These are phyloP conservation scores for Muscicapa adusta DNA, from an alignment of 2,113 vertebrate genomes.

Conservation along the genomic window DNA sequence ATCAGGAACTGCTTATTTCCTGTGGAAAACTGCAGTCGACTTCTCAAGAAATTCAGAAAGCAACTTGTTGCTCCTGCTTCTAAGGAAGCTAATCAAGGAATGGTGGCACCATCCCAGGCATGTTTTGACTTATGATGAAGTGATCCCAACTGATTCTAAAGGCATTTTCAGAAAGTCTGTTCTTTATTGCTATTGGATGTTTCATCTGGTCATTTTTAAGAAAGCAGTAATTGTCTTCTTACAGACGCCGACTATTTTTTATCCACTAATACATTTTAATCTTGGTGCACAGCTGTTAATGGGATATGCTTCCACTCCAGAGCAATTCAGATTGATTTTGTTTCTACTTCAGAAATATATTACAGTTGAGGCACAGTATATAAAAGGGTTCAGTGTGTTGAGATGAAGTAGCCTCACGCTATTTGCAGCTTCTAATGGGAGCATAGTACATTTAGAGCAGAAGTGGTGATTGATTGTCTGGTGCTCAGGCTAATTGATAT, in stretches of 20 bases:
- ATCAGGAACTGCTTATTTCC: not conserved
- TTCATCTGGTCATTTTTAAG: constrained; percentile 32
- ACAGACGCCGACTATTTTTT: not conserved
- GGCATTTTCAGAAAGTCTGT: not conserved
- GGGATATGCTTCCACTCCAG: constrained; percentile 24
- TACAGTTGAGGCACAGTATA: constrained; percentile 29
- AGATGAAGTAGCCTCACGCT: constrained; percentile 13
- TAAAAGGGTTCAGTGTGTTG: constrained; percentile 24
- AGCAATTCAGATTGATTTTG: constrained; percentile 57
- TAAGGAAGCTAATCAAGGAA: constrained; percentile 24
- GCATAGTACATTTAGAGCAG: constrained; percentile 25
- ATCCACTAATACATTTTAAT: constrained; percentile 49
- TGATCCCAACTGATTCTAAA: not conserved
- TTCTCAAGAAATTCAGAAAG: constrained; percentile 7
- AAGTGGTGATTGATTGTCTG: constrained; percentile 42
- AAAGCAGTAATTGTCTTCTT: constrained; percentile 30
- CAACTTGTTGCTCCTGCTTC: not conserved
- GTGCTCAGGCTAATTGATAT: constrained; percentile 41
- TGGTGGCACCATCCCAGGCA: not conserved
- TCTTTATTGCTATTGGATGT: not conserved
- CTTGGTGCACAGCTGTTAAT: constrained; percentile 37
- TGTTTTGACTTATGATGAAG: not conserved
- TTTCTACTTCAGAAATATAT: constrained; percentile 54
- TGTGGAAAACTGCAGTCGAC: not conserved
- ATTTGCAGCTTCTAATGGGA: constrained; percentile 48